Conservation (phyloP, 1,140 invertebrate species). For the Arion vulgaris region DNA sequence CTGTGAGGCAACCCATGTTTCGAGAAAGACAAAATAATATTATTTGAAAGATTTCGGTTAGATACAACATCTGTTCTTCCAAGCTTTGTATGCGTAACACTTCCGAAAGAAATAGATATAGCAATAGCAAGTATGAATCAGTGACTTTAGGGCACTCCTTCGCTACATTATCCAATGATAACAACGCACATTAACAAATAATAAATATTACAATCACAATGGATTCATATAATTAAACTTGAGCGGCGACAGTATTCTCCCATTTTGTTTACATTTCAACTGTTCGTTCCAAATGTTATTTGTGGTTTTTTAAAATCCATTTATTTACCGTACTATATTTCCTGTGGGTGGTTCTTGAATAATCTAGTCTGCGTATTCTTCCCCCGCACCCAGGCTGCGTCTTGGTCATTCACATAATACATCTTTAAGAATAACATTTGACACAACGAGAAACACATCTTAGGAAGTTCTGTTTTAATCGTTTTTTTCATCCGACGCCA, state of each 20-base stretch:
- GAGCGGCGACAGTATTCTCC: background rate
- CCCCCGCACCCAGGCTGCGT: background rate
- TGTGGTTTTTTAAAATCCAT: background rate
- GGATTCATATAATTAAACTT: too few species aligned
- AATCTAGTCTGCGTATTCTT: background rate
- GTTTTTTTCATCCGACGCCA: background rate
- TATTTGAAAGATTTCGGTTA: too few species aligned
- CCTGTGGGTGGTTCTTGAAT: slow-evolving; percentile 3
- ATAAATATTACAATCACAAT: too few species aligned
- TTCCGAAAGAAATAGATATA: too few species aligned
- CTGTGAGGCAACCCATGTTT: too few species aligned
- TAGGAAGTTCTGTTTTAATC: slow-evolving; percentile 15
- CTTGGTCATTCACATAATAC: background rate
- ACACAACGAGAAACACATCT: slow-evolving; percentile 19
- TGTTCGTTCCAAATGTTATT: background rate
- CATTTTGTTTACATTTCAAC: background rate
- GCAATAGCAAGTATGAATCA: too few species aligned
- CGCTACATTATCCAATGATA: too few species aligned
- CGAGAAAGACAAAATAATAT: too few species aligned
- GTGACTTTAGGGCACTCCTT: too few species aligned
- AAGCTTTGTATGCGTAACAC: too few species aligned
- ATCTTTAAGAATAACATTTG: background rate
- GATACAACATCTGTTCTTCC: too few species aligned
- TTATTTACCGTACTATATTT: background rate
- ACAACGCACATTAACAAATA: too few species aligned